These are phyloP conservation scores for Drosophila crucigera DNA, from an alignment of 2,888 invertebrate genomes.

Conservation along the genomic window DNA sequence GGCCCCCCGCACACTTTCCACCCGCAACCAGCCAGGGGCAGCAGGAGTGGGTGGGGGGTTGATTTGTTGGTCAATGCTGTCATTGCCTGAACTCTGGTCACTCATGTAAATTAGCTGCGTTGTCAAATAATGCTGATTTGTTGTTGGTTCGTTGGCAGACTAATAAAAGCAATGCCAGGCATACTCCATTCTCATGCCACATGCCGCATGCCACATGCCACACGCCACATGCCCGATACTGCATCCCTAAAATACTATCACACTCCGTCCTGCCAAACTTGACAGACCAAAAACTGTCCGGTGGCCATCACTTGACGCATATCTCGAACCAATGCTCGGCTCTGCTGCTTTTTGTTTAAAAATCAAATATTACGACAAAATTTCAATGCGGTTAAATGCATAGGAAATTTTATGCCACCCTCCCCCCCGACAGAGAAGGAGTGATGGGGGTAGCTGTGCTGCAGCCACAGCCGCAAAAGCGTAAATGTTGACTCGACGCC, in stretches of 20 bases:
- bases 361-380: conserved; percentile 81
- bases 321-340: conserved; percentile 32
- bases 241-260: neutral
- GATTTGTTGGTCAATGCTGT: conserved; percentile 42
- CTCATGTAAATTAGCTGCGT: conserved; percentile 79
- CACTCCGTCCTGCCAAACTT: conserved; percentile 16
- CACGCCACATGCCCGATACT: neutral
- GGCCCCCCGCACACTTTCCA: conserved; percentile 3
- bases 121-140: conserved; percentile 82
- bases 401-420: conserved; percentile 68
- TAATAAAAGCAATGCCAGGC: conserved; percentile 67
- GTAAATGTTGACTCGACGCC: conserved; percentile 75
- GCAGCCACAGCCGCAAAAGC: conserved; percentile 72
- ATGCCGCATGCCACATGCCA: neutral
- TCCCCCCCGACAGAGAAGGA: too few species aligned
- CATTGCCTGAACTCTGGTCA: conserved; percentile 54
- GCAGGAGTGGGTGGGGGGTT: neutral
- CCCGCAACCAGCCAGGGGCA: neutral
- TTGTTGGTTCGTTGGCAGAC: conserved; percentile 74
- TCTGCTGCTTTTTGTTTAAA: conserved; percentile 68
- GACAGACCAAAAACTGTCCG: conserved; percentile 44
- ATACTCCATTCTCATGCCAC: conserved; percentile 10
- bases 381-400: conserved; percentile 80
- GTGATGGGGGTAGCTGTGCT: neutral
- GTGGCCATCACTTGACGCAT: conserved; percentile 53